Conservation (phyloP, 2,888 invertebrate species). For the Macrosoma leucophasiata region DNA sequence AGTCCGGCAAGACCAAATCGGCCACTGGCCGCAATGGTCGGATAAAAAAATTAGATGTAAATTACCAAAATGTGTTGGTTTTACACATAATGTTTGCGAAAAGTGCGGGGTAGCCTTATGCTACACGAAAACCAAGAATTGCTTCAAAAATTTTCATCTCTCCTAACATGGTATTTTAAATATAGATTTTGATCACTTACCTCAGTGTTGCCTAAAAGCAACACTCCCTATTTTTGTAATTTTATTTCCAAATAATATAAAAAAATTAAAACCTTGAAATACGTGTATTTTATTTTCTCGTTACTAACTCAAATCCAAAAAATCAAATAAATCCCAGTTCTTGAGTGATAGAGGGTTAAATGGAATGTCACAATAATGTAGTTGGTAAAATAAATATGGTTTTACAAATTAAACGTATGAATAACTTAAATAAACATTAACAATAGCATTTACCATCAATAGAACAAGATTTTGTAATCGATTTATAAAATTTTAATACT, state of each 20-base stretch:
- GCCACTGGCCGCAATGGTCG: conserved; percentile 27
- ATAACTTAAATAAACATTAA: too few relatives aligned
- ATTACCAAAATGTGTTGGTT: conserved; percentile 21
- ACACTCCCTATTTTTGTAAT: conserved; percentile 1
- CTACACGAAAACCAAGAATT: conserved; percentile 22
- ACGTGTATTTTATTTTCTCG: conserved; percentile 2
- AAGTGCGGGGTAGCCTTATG: conserved; percentile 21
- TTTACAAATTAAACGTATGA: too few relatives aligned
- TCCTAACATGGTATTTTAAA: conserved; percentile 8
- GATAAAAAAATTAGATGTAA: conserved; percentile 25
- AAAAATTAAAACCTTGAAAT: neutral
- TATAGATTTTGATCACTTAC: neutral
- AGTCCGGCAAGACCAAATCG: conserved; percentile 26
- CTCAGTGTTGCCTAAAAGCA: conserved; percentile 2
- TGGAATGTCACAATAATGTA: too few relatives aligned
- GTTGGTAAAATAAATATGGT: too few relatives aligned
- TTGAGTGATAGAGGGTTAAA: conserved; percentile 4
- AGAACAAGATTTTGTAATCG: too few relatives aligned
- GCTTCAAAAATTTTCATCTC: conserved; percentile 20
- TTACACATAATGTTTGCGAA: conserved; percentile 14
- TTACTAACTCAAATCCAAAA: neutral
- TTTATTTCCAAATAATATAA: neutral
- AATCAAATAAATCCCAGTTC: neutral
- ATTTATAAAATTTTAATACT: too few relatives aligned
- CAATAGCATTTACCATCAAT: too few relatives aligned